Evolutionary conservation across 2,113 vertebrate genomes (phyloP).

Genomic region (Dermatemys mawii): DNA sequence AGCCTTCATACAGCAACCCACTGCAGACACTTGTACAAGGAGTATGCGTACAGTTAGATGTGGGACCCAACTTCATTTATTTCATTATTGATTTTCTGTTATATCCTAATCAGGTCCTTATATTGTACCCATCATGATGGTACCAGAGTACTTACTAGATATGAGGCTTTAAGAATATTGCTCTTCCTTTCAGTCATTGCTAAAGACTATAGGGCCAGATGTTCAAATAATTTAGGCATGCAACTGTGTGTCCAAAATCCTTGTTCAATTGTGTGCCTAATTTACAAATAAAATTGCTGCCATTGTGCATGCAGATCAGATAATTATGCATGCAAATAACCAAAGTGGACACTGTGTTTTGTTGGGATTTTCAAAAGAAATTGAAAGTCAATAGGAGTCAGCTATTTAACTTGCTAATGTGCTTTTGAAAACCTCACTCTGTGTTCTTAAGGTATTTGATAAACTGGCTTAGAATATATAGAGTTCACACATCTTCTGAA

Average conservation of each 20-base stretch:
- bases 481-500: background rate
- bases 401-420: background rate
- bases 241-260: background rate
- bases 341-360: background rate
- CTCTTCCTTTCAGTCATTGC: background rate
- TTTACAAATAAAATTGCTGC: background rate
- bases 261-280: background rate
- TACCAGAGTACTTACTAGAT: background rate
- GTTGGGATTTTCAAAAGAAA: background rate
- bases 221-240: background rate
- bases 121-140: constrained; percentile 10
- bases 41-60: constrained; percentile 61
- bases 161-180: background rate
- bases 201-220: background rate
- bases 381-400: background rate
- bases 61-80: constrained; percentile 69
- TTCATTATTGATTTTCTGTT: constrained; percentile 69
- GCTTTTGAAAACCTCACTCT: background rate
- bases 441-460: background rate
- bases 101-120: constrained; percentile 55
- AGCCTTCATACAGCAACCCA: constrained; percentile 56
- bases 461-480: background rate
- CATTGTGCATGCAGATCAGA: accelerated
- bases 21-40: constrained; percentile 32
- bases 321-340: background rate